Conservation (phyloP, 2,113 vertebrate species). For the Stomatorhinus ivindoensis region DNA sequence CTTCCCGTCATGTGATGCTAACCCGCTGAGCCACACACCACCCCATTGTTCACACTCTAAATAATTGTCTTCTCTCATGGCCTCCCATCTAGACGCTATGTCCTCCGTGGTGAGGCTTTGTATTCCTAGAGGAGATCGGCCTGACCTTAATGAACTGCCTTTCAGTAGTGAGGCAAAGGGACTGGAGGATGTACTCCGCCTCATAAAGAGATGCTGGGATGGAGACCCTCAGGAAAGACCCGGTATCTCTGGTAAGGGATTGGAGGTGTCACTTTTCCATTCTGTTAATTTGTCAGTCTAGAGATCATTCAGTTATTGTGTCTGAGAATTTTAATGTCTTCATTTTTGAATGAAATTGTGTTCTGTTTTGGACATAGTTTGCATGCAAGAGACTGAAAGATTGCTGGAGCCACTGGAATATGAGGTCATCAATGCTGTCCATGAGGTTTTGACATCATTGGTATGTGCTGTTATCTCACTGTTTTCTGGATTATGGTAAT, state of each 20-base stretch:
- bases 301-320: neutral
- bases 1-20: neutral
- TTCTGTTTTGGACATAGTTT: conserved; percentile 32
- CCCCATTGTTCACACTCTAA: neutral
- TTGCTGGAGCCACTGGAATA: conserved; percentile 41
- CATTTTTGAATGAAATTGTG: neutral
- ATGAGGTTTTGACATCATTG: conserved; percentile 37
- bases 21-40: neutral
- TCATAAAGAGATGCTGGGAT: conserved; percentile 53
- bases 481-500: neutral
- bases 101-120: conserved; percentile 41
- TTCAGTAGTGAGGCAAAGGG: neutral
- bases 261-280: neutral
- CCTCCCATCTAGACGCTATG: neutral
- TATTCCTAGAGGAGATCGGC: conserved; percentile 51
- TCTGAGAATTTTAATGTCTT: neutral
- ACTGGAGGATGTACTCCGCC: conserved; percentile 17
- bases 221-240: conserved; percentile 26
- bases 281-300: neutral
- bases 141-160: conserved; percentile 33
- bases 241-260: conserved; percentile 36
- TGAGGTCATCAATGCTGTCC: conserved; percentile 26
- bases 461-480: conserved; percentile 32
- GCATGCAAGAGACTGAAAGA: conserved; percentile 38
- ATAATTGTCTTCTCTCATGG: neutral